Evolutionary conservation across 2,888 invertebrate species (phyloP), one percentile per base, ranked within the genome.

Genomic region (Therioaphis trifolii): DNA sequence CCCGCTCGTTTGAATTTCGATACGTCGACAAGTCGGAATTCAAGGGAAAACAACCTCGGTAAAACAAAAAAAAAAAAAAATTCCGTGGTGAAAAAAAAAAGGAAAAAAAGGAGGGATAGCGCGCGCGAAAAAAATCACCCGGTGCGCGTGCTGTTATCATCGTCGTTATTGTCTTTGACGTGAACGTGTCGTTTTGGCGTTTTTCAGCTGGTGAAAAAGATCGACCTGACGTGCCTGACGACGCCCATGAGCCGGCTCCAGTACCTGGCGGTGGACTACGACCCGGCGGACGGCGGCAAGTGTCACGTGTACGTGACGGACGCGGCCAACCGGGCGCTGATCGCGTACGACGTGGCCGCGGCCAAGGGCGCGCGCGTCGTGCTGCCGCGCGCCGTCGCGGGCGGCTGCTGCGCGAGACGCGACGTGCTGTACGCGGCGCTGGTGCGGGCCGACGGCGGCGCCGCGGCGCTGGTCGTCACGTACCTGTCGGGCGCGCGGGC

Each of bases 271-370:
- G 74, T 74, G 21, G 40, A 55, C 52, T 35, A 21, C 35, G 74
- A 74, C 21, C 18, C 79, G 0, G 43, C 58, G 21, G 85, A 85
- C 15, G 85, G 85, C n/a, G n/a, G n/a, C 24, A 71, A 85, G 49
- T 85, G 86, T 29, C 87, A 82, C 84, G 77, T 86, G 88, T 92
- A 93, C 87, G 89, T 93, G 21, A 92, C 92, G 63, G 94, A 94
- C 87, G 93, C 94, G 0, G 91, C 92, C 0, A 91, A 92, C 61
- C 91, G 93, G 11, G 91, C 92, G n/a, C 91, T 93, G 74, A 89
- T 93, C 9, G 93, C 94, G 0, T 92, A 92, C 87, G 93, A 94
- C 87, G 90, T 92, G 9, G 88, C 91, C 14, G 90, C 90, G 3
- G 68, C 91, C 85, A 90, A 90, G 11, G 92, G 92, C 12, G 93